phyloP scores from a whole-genome alignment of 2,888 invertebrate genomes.

The Callinectes sapidus region DNA sequence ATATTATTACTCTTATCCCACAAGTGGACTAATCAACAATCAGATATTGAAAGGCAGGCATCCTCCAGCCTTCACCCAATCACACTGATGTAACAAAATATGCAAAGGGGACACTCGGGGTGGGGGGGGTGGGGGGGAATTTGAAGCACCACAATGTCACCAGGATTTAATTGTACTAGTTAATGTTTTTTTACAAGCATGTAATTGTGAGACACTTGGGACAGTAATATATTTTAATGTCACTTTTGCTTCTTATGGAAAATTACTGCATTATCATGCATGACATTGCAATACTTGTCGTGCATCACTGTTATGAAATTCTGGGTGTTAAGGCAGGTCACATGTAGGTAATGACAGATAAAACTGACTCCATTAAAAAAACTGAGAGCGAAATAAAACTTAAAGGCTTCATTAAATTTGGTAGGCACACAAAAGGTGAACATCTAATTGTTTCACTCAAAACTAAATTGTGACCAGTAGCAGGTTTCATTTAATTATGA shows the following conservation, averaged over 20 bases:
- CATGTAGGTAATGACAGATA: neutral
- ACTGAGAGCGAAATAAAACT: neutral
- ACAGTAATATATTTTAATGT: neutral
- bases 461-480: neutral
- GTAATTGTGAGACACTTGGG: too few relatives aligned
- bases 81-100: neutral
- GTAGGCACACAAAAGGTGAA: neutral
- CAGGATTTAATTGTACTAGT: neutral
- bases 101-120: neutral
- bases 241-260: neutral
- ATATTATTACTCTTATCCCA: neutral
- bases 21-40: neutral
- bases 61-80: neutral
- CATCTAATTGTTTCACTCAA: neutral
- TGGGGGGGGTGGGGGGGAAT: neutral
- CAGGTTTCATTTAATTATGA: neutral
- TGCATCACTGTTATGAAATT: neutral
- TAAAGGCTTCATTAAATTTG: neutral
- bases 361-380: neutral
- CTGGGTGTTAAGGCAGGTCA: neutral
- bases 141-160: neutral
- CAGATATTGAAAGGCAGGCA: neutral
- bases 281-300: neutral
- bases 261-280: neutral
- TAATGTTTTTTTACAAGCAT: too few relatives aligned